Conservation (phyloP, 2,113 vertebrate genomes). For the Salminus brasiliensis region DNA sequence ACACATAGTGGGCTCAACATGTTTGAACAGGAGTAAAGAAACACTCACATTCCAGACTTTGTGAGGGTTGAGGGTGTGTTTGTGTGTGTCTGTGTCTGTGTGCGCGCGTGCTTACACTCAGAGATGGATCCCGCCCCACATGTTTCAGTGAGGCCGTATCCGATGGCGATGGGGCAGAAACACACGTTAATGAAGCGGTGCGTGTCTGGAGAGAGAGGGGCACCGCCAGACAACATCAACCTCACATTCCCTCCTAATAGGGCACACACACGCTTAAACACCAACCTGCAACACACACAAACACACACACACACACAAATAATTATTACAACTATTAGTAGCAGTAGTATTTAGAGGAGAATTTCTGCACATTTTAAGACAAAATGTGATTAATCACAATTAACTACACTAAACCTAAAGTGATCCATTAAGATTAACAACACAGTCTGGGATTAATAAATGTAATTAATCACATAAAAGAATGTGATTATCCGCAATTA, state of each 20-base stretch:
- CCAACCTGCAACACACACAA: no score
- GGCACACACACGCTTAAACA: slow-evolving; percentile 90
- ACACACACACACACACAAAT: no score
- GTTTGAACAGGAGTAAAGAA: background rate
- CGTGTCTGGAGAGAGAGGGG: slow-evolving; percentile 89
- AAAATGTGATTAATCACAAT: no score
- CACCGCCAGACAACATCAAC: slow-evolving; percentile 94
- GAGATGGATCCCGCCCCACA: slow-evolving; percentile 96
- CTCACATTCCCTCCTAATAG: slow-evolving; percentile 89
- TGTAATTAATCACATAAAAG: no score
- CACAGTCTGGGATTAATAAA: no score
- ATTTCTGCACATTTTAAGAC: no score
- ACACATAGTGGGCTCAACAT: background rate
- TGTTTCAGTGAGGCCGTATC: slow-evolving; percentile 95
- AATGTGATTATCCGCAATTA: no score
- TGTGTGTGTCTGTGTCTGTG: background rate
- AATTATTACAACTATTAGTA: no score
- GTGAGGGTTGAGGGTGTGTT: background rate
- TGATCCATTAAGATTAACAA: no score
- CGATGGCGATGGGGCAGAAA: slow-evolving; percentile 94
- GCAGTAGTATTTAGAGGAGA: no score
- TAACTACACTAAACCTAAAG: no score
- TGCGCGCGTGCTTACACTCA: slow-evolving; percentile 77
- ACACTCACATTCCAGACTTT: slow-evolving; percentile 6
- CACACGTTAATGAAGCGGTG: slow-evolving; percentile 98